These are phyloP conservation scores for Ailuropoda melanoleuca DNA, from an alignment of 2,113 vertebrate species.

Conservation along the genomic window DNA sequence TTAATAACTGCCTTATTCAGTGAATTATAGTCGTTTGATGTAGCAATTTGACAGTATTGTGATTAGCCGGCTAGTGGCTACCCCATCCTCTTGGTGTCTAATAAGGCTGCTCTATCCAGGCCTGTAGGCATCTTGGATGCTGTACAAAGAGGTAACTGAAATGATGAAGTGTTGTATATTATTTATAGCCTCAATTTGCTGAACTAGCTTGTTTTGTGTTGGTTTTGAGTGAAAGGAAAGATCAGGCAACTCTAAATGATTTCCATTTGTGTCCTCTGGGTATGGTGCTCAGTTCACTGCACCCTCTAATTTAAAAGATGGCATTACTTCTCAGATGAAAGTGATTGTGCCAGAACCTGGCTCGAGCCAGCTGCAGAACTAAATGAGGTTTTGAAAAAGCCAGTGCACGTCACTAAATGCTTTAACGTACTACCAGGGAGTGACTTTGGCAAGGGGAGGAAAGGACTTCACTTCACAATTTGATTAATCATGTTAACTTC, in stretches of 20 bases:
- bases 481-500: slow-evolving; percentile 60
- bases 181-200: slow-evolving; percentile 74
- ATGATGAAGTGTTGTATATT: slow-evolving; percentile 63
- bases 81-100: slow-evolving; percentile 26
- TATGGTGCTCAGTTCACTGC: slow-evolving; percentile 51
- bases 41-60: slow-evolving; percentile 61
- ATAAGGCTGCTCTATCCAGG: slow-evolving; percentile 46
- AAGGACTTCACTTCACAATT: background rate
- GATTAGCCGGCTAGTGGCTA: slow-evolving; percentile 47
- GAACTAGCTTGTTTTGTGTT: slow-evolving; percentile 73
- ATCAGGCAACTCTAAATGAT: slow-evolving; percentile 66
- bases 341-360: slow-evolving; percentile 52
- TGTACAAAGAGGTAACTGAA: slow-evolving; percentile 54
- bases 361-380: slow-evolving; percentile 40
- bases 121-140: slow-evolving; percentile 65
- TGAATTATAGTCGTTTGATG: background rate
- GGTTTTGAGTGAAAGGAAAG: slow-evolving; percentile 66
- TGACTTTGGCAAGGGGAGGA: background rate
- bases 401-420: background rate
- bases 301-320: slow-evolving; percentile 70
- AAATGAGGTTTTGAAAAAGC: slow-evolving; percentile 53
- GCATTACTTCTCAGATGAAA: slow-evolving; percentile 62
- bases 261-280: slow-evolving; percentile 73
- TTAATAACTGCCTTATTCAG: slow-evolving; percentile 65
- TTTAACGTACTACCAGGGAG: background rate